Base-by-base conservation (phyloP, 2,888 invertebrate genomes). In the Pemphredon lugubris region DNA sequence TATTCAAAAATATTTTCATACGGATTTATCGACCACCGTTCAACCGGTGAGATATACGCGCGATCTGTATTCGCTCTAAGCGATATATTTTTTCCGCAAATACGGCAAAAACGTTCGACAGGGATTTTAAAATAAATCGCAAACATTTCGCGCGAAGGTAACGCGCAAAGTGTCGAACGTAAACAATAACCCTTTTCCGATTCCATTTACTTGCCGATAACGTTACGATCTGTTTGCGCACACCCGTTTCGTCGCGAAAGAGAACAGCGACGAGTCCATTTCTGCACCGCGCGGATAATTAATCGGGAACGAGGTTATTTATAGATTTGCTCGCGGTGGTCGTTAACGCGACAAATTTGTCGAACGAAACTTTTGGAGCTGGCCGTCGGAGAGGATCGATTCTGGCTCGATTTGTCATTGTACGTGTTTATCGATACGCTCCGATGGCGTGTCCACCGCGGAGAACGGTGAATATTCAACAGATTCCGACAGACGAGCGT, bases 401-500 rank as follows among this genome's bases (percentile, higher is more conserved):
- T 34, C 18, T 37, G 21, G 39, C 21, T 40, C 60, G 60, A 65
- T 65, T 68, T 50, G 58, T 69, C 54, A 23, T 37, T 50, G 51
- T 48, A 45, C 37, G 40, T 63, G 68, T 68, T 61, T 75, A 67
- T 67, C 45, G 34, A n/a, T 21, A 66, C 16, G 51, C 16, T 26
- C 23, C 23, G 55, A 16, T 45, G 39, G 30, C 63, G 18, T 32
- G 50, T 32, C 60, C 26, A 23, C 21, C 68, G 14, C 61, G 54
- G 53, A 20, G 32, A 44, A 45, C 40, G 34, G 51, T 73, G 70
- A 79, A 79, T 79, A 77, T 74, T 75, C 83, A 74, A 75, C 73
- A 73, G 69, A 39, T 67, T 72, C 54, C 66, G 69, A 34, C 47
- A 63, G 21, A 32, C 34, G 34, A 40, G 14, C 44, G 54, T 26